These are phyloP conservation scores for Uromys caudimaculatus DNA, from an alignment of 2,797 vertebrate species.

Conservation along the genomic window DNA sequence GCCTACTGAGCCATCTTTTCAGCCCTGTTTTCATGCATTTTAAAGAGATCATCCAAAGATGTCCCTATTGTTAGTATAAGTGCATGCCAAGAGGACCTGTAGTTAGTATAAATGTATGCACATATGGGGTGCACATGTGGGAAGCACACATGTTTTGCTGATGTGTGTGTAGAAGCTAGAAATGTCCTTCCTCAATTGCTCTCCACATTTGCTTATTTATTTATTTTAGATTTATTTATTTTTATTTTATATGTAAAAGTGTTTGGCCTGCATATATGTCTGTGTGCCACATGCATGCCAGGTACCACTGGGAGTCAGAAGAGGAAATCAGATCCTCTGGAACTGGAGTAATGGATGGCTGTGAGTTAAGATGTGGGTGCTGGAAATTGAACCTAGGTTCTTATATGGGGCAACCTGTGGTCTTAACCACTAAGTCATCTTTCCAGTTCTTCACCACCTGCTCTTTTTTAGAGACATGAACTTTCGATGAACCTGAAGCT, in stretches of 20 bases:
- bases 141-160: too few relatives aligned
- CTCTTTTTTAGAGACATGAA: background rate
- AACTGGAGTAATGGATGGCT: background rate
- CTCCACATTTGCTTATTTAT: background rate
- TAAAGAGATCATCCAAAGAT: background rate
- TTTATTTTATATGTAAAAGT: background rate
- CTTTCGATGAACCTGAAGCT: background rate
- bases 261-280: too few relatives aligned
- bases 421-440: background rate
- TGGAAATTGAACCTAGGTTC: background rate
- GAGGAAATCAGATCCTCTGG: background rate
- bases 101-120: too few relatives aligned
- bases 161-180: background rate
- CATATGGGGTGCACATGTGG: background rate
- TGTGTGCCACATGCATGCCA: background rate
- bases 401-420: too few relatives aligned
- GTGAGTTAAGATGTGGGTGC: background rate
- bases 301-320: background rate
- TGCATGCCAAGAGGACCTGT: too few relatives aligned
- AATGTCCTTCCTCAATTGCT: background rate
- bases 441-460: background rate
- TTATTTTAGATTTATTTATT: background rate
- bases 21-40: background rate
- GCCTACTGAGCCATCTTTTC: background rate
- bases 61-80: background rate